These are phyloP conservation scores for Uria lomvia DNA, from an alignment of 2,113 vertebrate species.

Conservation along the genomic window DNA sequence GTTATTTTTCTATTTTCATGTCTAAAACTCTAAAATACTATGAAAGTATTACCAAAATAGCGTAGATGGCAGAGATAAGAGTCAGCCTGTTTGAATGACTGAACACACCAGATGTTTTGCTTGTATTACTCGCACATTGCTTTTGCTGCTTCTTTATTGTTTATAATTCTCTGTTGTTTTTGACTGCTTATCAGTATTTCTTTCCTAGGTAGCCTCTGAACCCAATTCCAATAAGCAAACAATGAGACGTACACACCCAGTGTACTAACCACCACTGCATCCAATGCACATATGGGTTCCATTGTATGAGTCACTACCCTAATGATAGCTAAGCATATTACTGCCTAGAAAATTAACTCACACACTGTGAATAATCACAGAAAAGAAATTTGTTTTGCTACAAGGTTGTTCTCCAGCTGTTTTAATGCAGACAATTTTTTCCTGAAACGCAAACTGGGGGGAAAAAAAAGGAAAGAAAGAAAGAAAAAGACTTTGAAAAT, in stretches of 20 bases:
- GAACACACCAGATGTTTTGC: slow-evolving; percentile 37
- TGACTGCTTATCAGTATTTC: slow-evolving; percentile 2
- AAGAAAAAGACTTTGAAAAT: slow-evolving; percentile 59
- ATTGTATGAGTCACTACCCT: slow-evolving; percentile 44
- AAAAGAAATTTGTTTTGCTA: slow-evolving; percentile 77
- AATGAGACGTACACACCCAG: neutral
- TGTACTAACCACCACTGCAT: neutral
- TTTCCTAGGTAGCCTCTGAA: slow-evolving; percentile 49
- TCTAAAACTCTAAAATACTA: neutral
- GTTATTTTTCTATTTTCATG: neutral
- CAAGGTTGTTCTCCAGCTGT: slow-evolving; percentile 79
- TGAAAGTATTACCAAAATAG: neutral
- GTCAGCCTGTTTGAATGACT: neutral
- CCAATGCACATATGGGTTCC: slow-evolving; percentile 20
- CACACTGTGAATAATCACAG: slow-evolving; percentile 79
- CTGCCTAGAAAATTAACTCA: slow-evolving; percentile 74
- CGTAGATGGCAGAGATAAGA: neutral
- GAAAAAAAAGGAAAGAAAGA: neutral
- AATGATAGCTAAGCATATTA: slow-evolving; percentile 55
- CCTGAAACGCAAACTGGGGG: slow-evolving; percentile 58
- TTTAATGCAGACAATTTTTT: slow-evolving; percentile 75
- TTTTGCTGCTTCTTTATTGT: neutral
- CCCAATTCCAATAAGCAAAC: neutral
- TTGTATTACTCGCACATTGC: neutral
- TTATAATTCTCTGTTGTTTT: slow-evolving; percentile 14